These are phyloP conservation scores for Eonycteris spelaea DNA, from an alignment of 2,113 vertebrate genomes.

Conservation along the genomic window DNA sequence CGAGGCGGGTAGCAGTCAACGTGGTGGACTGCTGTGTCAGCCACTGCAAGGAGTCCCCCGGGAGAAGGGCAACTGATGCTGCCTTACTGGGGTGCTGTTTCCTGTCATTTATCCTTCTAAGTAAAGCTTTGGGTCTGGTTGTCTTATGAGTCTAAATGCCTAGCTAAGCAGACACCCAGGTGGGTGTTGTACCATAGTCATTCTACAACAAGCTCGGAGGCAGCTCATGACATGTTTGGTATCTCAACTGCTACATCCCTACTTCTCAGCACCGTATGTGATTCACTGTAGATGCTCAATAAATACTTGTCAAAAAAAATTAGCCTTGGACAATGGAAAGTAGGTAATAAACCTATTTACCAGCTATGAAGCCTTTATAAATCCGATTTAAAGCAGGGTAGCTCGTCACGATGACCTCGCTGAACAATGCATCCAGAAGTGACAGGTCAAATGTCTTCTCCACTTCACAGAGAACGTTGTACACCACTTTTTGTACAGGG, in stretches of 20 bases:
- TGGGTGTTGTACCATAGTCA: not conserved
- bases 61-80: not conserved
- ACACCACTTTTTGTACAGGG: slow-evolving; percentile 12
- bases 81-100: not conserved
- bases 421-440: slow-evolving; percentile 25
- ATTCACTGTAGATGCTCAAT: no score
- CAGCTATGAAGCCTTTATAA: not conserved
- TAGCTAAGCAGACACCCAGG: not conserved
- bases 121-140: not conserved
- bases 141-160: not conserved
- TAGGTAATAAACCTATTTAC: slow-evolving; percentile 27
- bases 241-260: not conserved
- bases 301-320: not conserved
- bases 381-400: slow-evolving; percentile 31
- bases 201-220: not conserved
- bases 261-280: not conserved
- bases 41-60: not conserved
- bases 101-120: not conserved
- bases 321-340: no score
- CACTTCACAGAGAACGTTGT: not conserved
- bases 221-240: rapidly evolving
- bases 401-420: not conserved
- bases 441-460: not conserved
- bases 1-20: not conserved
- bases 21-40: not conserved